A percentile compares a stretch with the other conserved stretches of the same genome.
These are phyloP conservation scores for Clamator glandarius DNA, from an alignment of 2,797 vertebrate genomes.

Conservation along the genomic window DNA sequence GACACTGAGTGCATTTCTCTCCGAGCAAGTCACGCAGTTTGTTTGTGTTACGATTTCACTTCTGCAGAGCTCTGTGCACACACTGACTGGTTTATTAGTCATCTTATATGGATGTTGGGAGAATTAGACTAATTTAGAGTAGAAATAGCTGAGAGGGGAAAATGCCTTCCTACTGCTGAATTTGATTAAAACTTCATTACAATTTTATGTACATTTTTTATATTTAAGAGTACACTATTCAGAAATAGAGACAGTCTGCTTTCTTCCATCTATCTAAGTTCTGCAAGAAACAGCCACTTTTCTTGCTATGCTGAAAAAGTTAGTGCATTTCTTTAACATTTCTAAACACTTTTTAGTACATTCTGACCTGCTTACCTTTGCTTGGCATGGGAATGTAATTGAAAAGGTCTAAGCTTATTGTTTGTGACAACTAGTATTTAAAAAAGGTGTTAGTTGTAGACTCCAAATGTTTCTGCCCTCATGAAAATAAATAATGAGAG, in stretches of 20 bases:
- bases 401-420: background rate
- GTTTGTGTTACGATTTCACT: background rate
- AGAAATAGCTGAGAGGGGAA: background rate
- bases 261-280: background rate
- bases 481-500: constrained; percentile 14
- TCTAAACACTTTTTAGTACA: background rate
- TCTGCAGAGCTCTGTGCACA: background rate
- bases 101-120: background rate
- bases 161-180: background rate
- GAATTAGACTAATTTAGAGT: background rate
- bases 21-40: background rate
- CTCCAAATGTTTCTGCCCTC: constrained; percentile 3
- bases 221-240: no score
- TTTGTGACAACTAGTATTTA: background rate
- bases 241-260: background rate
- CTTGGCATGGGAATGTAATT: background rate
- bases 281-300: background rate
- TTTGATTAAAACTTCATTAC: background rate
- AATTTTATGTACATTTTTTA: background rate
- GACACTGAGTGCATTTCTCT: background rate
- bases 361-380: background rate
- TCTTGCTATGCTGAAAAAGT: background rate
- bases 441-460: background rate
- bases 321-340: background rate
- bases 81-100: background rate